These are phyloP conservation scores for Sarcophaga carnaria DNA, from an alignment of 2,888 invertebrate species.

Conservation along the genomic window DNA sequence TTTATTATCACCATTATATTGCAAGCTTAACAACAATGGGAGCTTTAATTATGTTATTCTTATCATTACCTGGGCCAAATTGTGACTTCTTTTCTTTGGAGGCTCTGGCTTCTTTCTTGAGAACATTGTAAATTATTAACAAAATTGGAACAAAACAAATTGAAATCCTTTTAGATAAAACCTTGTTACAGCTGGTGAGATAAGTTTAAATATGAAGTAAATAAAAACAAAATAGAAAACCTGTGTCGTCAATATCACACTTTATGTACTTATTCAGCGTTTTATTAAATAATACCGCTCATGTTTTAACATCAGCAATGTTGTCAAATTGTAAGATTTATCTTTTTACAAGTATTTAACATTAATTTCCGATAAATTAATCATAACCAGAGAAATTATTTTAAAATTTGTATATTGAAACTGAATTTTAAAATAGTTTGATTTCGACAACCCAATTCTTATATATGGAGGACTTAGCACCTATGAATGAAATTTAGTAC, in stretches of 20 bases:
- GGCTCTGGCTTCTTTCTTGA: conserved; percentile 78
- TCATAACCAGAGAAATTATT: no score
- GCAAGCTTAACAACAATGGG: conserved; percentile 1
- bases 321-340: no score
- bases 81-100: conserved; percentile 77
- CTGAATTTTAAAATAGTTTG: no score
- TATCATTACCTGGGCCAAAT: conserved; percentile 78
- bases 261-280: no score
- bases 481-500: no score
- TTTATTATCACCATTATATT: conserved; percentile 2
- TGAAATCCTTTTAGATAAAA: neutral
- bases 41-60: neutral
- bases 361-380: no score
- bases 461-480: no score
- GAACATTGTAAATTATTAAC: conserved; percentile 75
- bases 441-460: no score
- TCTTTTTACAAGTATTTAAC: no score
- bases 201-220: neutral
- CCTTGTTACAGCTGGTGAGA: conserved; percentile 20
- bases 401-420: no score
- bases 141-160: neutral
- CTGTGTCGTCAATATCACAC: neutral
- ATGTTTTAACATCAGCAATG: no score
- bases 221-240: neutral
- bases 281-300: no score